Evolutionary conservation across 2,888 invertebrate genomes (phyloP), one percentile per base, ranked within the genome.

Genomic region (Acrobasis suavella): DNA sequence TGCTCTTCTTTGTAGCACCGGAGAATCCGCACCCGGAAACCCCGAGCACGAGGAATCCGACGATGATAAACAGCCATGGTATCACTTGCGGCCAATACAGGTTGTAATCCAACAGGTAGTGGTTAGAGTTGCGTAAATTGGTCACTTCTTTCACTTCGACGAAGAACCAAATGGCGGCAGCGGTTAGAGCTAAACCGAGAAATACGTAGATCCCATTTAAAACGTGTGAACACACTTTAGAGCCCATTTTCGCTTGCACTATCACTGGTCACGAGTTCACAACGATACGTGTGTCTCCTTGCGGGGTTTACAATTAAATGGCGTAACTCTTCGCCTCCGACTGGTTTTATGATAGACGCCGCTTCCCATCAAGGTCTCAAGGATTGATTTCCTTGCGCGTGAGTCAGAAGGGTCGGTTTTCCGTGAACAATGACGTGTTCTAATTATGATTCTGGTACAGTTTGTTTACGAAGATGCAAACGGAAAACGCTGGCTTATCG

Each of bases 41-140:
- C 58, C 78, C 77, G 7, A 91, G 67, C 14, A 86, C 80, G n/a
- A 89, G 73, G 0, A 89, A 64, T 1, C 85, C 84, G 32, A 82
- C 80, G 1, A 89, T 65, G 39, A 91, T 79, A 64, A 91, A 92
- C 64, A 91, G 73, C 91, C 91, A 92, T 0, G 91, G 91, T 0
- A 90, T 78, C 0, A 86, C 89, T 69, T 92, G 91, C 0, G 91
- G 89, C 91, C 90, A 92, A 65, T 90, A 89, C 64, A 92, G 81
- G 15, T 80, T 84, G 79, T 89, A 92, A 68, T 92, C 91, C 66
- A 91, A 73, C 0, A 88, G 67, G 42, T 91, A 91, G 62, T 91
- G 91, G 74, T 83, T 84, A 65, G 72, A 76, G 68, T 85, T 84
- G 8, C 85, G 67, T 12, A 85, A 59, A 9, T 67, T 72, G 0